phyloP scores from a whole-genome alignment of 2,113 vertebrate species.

The Anguilla rostrata region DNA sequence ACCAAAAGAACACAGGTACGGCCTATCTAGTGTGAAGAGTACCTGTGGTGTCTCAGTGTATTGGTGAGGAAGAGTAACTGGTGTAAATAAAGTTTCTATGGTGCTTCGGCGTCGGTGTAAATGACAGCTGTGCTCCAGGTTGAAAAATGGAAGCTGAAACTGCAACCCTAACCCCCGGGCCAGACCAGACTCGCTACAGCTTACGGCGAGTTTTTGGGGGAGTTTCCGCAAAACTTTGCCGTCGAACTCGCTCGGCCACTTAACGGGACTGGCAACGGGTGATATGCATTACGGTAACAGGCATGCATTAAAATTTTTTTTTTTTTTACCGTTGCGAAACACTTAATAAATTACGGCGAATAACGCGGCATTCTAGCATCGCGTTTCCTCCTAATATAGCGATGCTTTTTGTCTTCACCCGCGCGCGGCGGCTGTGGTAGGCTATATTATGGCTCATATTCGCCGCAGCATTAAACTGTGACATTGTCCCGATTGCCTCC shows the following conservation, averaged over 20 bases:
- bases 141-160: neutral
- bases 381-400: neutral
- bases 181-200: constrained; percentile 9
- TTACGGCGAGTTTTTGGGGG: neutral
- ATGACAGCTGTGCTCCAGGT: neutral
- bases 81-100: neutral
- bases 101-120: neutral
- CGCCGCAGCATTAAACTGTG: neutral
- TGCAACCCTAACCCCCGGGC: neutral
- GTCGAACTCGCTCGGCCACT: neutral
- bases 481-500: neutral
- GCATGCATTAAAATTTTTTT: too few species aligned
- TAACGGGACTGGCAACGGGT: neutral
- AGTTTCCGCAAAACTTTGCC: neutral
- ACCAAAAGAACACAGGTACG: too few species aligned
- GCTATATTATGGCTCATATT: neutral
- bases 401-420: neutral
- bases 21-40: neutral
- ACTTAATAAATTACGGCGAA: neutral
- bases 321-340: neutral
- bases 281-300: neutral
- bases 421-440: neutral
- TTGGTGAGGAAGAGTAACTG: too few species aligned
- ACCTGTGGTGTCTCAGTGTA: neutral
- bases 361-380: neutral